Evolutionary conservation across 2,113 vertebrate genomes (phyloP).

Genomic region (Catharus bicknelli): DNA sequence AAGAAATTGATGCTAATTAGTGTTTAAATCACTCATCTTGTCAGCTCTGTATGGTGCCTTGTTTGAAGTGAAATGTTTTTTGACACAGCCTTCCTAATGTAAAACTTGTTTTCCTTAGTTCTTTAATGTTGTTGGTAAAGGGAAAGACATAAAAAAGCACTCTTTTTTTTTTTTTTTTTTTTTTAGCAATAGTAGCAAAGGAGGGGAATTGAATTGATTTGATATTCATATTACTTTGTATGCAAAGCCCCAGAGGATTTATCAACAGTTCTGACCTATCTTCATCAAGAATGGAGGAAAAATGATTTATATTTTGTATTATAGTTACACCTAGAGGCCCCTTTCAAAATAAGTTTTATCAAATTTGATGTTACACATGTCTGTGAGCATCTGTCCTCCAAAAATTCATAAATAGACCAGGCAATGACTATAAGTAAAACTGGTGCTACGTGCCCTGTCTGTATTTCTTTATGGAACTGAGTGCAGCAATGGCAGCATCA

Average conservation of each 20-base stretch:
- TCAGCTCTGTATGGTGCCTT: constrained; percentile 19
- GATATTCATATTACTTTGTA: neutral
- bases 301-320: neutral
- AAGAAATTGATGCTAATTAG: constrained; percentile 38
- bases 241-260: neutral
- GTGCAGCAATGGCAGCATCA: neutral
- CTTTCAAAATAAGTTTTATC: neutral
- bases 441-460: neutral
- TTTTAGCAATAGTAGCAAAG: neutral
- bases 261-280: neutral
- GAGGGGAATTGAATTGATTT: constrained; percentile 6
- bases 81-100: neutral
- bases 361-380: neutral
- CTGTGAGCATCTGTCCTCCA: neutral
- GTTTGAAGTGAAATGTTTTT: constrained; percentile 46
- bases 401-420: neutral
- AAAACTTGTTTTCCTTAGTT: constrained; percentile 32
- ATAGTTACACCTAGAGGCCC: neutral
- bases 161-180: neutral
- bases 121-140: constrained; percentile 44
- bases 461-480: neutral
- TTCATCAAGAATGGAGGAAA: neutral
- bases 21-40: constrained; percentile 42
- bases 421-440: neutral
- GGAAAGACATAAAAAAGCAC: neutral